phyloP scores from a whole-genome alignment of 2,797 vertebrate species.

The Phoxinus dragarum region DNA sequence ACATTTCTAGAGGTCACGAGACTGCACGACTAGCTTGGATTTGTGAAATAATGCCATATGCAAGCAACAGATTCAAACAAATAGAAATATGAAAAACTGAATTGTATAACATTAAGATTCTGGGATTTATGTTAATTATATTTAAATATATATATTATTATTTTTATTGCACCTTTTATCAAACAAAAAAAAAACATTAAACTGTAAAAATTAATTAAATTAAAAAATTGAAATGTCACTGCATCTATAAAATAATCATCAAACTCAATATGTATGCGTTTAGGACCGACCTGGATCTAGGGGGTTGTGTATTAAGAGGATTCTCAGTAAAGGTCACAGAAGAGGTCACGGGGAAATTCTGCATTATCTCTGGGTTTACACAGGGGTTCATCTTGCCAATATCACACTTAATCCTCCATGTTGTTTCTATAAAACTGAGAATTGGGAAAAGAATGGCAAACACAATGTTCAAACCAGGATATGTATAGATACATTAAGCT shows the following conservation, averaged over 20 bases:
- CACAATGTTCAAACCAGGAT: neutral
- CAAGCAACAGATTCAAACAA: neutral
- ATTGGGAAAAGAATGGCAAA: neutral
- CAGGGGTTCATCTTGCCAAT: conserved; percentile 72
- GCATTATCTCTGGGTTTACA: conserved; percentile 65
- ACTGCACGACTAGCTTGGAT: neutral
- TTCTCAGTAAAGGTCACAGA: conserved; percentile 88
- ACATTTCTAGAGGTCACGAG: neutral
- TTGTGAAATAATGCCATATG: neutral
- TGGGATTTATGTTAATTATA: neutral
- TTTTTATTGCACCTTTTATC: neutral
- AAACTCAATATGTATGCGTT: neutral
- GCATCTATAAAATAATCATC: neutral
- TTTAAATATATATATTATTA: neutral
- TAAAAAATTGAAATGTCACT: neutral
- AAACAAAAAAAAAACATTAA: neutral
- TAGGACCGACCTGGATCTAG: conserved; percentile 82
- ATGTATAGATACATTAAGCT: conserved; percentile 3
- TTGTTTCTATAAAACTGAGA: conserved; percentile 79
- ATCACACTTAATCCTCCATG: conserved; percentile 85
- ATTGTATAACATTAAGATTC: neutral
- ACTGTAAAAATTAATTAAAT: neutral
- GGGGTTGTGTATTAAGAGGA: conserved; percentile 73
- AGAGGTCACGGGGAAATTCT: conserved; percentile 82
- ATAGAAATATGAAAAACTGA: neutral